These are phyloP conservation scores for Branchipolynoe longqiensis DNA, from an alignment of 2,888 invertebrate genomes.

Conservation along the genomic window DNA sequence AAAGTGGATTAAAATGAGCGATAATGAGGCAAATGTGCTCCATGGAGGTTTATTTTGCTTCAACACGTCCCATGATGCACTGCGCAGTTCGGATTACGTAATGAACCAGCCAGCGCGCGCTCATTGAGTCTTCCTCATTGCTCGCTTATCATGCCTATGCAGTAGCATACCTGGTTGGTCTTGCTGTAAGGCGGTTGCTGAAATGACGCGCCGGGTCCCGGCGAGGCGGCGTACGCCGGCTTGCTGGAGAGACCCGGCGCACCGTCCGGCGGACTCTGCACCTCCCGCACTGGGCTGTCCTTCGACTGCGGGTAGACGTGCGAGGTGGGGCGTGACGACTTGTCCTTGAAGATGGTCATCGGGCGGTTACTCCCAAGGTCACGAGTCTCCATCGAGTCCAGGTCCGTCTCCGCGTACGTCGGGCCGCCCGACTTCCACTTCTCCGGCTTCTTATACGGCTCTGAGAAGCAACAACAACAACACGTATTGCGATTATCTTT, in stretches of 20 bases:
- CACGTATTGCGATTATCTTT: no score
- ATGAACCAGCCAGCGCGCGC: no score
- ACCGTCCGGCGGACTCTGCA: conserved; percentile 13
- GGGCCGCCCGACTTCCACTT: conserved; percentile 82
- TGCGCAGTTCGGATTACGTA: no score
- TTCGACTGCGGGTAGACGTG: conserved; percentile 50
- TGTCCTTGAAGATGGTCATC: conserved; percentile 45
- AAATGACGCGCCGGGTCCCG: not conserved
- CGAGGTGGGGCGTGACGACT: conserved; percentile 17
- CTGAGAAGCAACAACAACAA: no score
- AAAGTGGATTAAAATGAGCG: no score
- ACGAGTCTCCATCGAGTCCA: conserved; percentile 90
- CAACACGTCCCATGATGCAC: no score
- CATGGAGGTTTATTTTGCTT: no score
- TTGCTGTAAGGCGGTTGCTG: not conserved
- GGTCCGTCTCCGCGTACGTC: conserved; percentile 93
- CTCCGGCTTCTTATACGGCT: not conserved
- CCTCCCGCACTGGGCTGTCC: conserved; percentile 3
- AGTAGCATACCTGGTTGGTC: no score
- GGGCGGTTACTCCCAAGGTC: conserved; percentile 82
- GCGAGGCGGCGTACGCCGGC: not conserved
- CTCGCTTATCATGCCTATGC: no score
- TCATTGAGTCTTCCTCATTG: no score
- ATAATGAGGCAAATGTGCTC: no score
- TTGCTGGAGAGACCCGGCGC: no score